These are phyloP conservation scores for Probosciger aterrimus DNA, from an alignment of 2,113 vertebrate species.

Conservation along the genomic window DNA sequence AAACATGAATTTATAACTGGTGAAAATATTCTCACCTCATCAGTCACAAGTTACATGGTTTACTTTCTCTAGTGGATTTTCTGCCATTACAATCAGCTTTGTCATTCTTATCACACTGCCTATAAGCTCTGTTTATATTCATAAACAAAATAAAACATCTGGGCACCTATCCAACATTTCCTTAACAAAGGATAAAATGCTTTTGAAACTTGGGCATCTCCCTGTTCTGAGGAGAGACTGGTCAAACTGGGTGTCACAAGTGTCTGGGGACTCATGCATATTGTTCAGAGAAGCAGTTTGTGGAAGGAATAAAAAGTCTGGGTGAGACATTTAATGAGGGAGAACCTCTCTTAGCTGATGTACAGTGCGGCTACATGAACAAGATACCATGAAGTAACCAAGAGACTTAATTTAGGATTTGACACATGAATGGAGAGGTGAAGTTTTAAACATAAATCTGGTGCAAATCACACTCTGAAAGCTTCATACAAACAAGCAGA, in stretches of 20 bases:
- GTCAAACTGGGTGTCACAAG: background rate
- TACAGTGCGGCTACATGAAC: background rate
- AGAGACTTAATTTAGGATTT: conserved; percentile 45
- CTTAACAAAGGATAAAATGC: background rate
- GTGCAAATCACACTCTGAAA: conserved; percentile 60
- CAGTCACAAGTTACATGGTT: conserved; percentile 9
- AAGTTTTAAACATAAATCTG: conserved; percentile 63
- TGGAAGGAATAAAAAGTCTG: background rate
- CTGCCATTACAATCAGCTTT: background rate
- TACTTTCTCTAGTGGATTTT: conserved; percentile 28
- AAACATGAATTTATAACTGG: background rate
- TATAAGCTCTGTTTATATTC: background rate
- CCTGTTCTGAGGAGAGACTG: background rate
- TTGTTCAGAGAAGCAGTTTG: background rate
- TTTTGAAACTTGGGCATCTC: background rate
- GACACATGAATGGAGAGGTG: conserved; percentile 51
- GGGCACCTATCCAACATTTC: background rate
- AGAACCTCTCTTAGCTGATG: background rate
- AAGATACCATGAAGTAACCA: background rate
- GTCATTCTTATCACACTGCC: background rate
- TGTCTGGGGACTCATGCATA: background rate
- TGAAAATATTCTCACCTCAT: conserved; percentile 35
- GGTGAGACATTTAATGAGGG: background rate
- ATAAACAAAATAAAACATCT: background rate
- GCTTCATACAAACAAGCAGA: conserved; percentile 62